A percentile compares a stretch with the other conserved stretches of the same genome.
These are phyloP conservation scores for Isichthys henryi DNA, from an alignment of 2,113 vertebrate genomes.

Conservation along the genomic window DNA sequence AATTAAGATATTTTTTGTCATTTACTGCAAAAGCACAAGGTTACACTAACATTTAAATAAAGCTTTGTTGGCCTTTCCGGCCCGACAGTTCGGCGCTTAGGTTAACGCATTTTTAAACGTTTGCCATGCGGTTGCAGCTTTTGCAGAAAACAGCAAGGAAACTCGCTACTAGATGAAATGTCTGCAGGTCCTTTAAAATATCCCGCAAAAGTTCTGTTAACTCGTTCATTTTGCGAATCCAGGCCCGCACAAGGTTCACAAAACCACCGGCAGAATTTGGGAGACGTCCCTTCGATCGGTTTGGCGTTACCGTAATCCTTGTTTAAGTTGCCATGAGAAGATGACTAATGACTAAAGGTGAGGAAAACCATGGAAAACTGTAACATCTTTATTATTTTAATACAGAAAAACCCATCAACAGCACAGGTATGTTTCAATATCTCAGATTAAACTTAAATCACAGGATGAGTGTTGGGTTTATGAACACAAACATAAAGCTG, in stretches of 20 bases:
- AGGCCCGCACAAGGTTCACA: not conserved
- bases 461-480: not conserved
- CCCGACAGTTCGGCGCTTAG: not conserved
- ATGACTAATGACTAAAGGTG: not conserved
- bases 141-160: not conserved
- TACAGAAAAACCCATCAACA: not conserved
- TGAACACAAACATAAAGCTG: not conserved
- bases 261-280: not conserved
- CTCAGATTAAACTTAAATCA: not conserved
- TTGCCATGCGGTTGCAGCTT: not conserved
- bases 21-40: not conserved
- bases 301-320: not conserved
- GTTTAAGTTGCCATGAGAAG: not conserved
- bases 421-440: not conserved
- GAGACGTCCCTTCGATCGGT: not conserved
- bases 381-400: not conserved
- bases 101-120: not conserved
- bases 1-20: not conserved
- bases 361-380: not conserved
- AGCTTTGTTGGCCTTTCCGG: not conserved
- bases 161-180: not conserved
- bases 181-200: not conserved
- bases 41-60: not conserved
- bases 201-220: not conserved
- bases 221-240: not conserved